Conservation (phyloP, 1,140 invertebrate species). For the Stenopsyche tienmushanensis region DNA sequence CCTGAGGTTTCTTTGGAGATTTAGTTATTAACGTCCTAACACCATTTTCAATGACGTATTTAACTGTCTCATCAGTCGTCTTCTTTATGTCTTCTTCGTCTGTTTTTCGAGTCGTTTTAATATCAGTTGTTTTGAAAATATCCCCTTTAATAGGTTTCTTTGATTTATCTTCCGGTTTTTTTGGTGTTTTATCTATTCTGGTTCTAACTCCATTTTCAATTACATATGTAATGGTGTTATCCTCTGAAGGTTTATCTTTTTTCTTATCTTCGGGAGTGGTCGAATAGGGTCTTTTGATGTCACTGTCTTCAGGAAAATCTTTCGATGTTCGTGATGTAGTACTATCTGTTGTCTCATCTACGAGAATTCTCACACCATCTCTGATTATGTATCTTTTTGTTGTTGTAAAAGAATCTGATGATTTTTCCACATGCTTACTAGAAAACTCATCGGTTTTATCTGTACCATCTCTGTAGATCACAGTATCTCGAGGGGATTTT, state of each 20-base stretch:
- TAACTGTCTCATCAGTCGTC: not conserved
- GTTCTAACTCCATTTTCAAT: conserved; percentile 25
- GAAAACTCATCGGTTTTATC: not conserved
- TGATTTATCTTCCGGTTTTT: conserved; percentile 16
- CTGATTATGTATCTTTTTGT: conserved; percentile 40
- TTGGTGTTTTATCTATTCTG: not conserved
- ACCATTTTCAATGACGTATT: conserved; percentile 53
- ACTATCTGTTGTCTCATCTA: conserved; percentile 13
- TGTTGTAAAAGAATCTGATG: not conserved
- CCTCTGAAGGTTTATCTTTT: conserved; percentile 3
- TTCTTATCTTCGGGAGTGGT: too few species aligned
- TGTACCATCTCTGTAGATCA: too few species aligned
- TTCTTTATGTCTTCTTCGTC: conserved; percentile 6
- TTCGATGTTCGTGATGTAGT: not conserved
- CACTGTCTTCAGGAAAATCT: too few species aligned
- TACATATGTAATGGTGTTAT: conserved; percentile 15
- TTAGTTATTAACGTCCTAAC: conserved; percentile 51
- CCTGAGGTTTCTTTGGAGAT: not conserved
- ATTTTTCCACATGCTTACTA: not conserved
- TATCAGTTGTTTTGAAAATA: conserved; percentile 8
- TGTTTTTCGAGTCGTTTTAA: not conserved
- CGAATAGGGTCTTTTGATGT: too few species aligned
- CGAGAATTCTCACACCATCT: conserved; percentile 30
- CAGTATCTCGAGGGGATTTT: conserved; percentile 14
- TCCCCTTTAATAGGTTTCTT: conserved; percentile 3